A percentile compares a stretch with the other conserved stretches of the same genome.
Conservation (phyloP, 1,140 invertebrate species). For the Sarcophaga bullata region DNA sequence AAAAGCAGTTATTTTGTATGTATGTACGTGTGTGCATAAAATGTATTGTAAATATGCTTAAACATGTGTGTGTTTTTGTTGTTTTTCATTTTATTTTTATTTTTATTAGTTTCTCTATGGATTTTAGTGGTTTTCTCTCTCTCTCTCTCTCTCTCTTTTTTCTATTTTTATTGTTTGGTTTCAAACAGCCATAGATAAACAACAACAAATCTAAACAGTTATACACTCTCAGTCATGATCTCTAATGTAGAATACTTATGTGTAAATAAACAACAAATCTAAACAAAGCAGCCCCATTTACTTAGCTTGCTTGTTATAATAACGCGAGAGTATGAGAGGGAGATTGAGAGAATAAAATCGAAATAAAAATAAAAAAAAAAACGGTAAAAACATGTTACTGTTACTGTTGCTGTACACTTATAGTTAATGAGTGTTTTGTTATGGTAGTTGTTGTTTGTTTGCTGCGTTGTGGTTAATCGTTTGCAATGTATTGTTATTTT, state of each 20-base stretch:
- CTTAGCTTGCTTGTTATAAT: background rate
- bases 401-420: background rate
- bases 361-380: background rate
- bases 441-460: background rate
- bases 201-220: too few species aligned
- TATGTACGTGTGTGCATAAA: background rate
- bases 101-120: too few species aligned
- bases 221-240: too few species aligned
- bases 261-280: background rate
- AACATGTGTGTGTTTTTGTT: background rate
- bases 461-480: conserved; percentile 14
- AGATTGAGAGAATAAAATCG: background rate
- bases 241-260: too few species aligned
- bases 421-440: background rate
- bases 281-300: background rate
- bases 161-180: too few species aligned
- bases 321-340: background rate
- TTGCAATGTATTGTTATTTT: conserved; percentile 6
- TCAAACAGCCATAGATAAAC: too few species aligned
- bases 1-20: too few species aligned
- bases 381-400: background rate
- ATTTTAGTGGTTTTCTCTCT: too few species aligned
- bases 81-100: too few species aligned
- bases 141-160: too few species aligned
- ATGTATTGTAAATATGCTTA: background rate